A percentile compares a stretch with the other conserved stretches of the same genome.
phyloP scores from a whole-genome alignment of 2,797 vertebrate species.

The Toxotes lorentzi region DNA sequence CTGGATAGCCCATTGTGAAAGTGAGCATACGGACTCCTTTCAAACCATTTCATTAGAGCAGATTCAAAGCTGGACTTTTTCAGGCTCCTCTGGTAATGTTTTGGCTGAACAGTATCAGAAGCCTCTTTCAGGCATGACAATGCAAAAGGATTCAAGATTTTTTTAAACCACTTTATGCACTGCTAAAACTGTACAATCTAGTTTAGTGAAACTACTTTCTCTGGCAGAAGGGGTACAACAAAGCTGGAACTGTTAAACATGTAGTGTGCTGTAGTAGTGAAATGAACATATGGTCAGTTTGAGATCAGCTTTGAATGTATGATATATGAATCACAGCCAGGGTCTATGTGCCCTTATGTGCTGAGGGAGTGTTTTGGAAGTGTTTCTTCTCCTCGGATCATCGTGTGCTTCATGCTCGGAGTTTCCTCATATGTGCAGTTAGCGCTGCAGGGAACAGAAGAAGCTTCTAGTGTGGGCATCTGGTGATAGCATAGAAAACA shows the following conservation, averaged over 20 bases:
- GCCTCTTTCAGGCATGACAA: background rate
- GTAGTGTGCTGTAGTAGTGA: background rate
- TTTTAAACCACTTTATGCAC: background rate
- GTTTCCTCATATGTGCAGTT: constrained; percentile 24
- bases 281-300: background rate
- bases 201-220: background rate
- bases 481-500: constrained; percentile 36
- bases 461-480: constrained; percentile 32
- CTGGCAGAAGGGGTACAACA: background rate
- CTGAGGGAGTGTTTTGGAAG: background rate
- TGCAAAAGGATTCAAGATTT: background rate
- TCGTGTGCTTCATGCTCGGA: background rate
- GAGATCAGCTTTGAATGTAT: background rate
- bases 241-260: background rate
- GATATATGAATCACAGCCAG: background rate
- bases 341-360: background rate
- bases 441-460: constrained; percentile 30
- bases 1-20: background rate
- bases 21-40: background rate
- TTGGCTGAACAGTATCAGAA: background rate
- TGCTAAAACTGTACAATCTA: background rate
- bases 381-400: background rate
- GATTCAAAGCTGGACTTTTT: background rate
- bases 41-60: background rate
- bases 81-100: background rate